Evolutionary conservation across 2,797 vertebrate genomes (phyloP).

Genomic region (Bovichtus variegatus): DNA sequence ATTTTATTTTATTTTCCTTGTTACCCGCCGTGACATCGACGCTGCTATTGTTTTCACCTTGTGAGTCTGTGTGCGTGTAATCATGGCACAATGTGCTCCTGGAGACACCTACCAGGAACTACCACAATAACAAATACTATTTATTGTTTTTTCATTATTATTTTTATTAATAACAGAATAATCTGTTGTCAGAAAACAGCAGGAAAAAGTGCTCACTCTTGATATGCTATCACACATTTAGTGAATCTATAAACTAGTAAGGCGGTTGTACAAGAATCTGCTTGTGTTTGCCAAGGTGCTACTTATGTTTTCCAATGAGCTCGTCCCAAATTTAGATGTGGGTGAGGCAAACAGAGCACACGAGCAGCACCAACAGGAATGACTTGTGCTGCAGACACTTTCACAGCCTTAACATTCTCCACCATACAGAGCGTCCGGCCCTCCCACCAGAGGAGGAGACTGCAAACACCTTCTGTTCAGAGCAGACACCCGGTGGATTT

Average conservation of each 20-base stretch:
- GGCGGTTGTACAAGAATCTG: neutral
- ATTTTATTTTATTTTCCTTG: no score
- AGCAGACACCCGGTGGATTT: neutral
- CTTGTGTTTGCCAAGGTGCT: neutral
- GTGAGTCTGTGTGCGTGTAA: no score
- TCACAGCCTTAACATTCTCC: constrained; percentile 30
- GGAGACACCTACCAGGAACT: no score
- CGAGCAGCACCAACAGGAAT: constrained; percentile 11
- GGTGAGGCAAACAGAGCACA: constrained; percentile 8
- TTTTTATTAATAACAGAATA: no score
- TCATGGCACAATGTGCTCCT: no score
- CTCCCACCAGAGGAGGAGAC: constrained; percentile 24
- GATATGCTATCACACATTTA: neutral
- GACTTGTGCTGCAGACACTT: neutral
- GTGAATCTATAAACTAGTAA: neutral
- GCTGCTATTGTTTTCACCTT: no score
- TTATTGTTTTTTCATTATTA: no score
- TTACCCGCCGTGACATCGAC: no score
- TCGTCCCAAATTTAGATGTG: constrained; percentile 30
- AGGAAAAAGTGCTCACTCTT: neutral
- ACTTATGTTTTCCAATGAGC: constrained; percentile 4
- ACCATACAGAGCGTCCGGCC: constrained; percentile 10
- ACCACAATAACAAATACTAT: no score
- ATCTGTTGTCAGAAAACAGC: neutral
- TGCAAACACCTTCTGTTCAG: constrained; percentile 11